Conservation (phyloP, 2,888 invertebrate genomes). For the Oscheius sp. region DNA sequence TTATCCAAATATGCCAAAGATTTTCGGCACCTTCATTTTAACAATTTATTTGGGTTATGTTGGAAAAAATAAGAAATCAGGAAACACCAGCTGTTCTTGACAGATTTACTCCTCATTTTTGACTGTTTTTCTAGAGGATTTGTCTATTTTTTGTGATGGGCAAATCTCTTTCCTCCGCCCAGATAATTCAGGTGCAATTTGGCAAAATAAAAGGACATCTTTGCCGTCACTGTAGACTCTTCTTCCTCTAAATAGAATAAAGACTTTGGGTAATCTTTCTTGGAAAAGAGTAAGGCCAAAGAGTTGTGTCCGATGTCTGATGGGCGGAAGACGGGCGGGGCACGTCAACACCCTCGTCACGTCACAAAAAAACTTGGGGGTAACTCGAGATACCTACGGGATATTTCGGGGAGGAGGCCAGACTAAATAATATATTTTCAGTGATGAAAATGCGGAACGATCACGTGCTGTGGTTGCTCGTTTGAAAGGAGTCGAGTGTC, state of each 20-base stretch:
- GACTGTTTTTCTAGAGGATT: no score
- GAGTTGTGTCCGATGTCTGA: neutral
- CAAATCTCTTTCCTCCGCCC: no score
- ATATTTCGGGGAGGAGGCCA: no score
- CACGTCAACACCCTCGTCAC: slow-evolving; percentile 8
- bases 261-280: no score
- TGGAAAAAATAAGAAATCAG: neutral
- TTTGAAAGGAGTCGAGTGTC: slow-evolving; percentile 36
- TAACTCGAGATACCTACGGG: no score
- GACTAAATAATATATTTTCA: slow-evolving; percentile 30
- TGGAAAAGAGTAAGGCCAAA: no score
- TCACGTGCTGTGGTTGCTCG: slow-evolving; percentile 44
- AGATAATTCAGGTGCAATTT: no score
- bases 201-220: no score
- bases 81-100: no score
- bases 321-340: neutral
- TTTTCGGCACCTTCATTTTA: neutral
- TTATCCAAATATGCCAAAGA: neutral
- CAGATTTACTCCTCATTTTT: no score
- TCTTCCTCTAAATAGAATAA: no score
- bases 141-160: no score
- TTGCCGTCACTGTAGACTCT: neutral
- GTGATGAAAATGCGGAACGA: slow-evolving; percentile 45
- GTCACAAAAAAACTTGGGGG: neutral
- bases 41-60: slow-evolving; percentile 2